Percentiles rank a stretch among this genome's conserved stretches.
phyloP scores from a whole-genome alignment of 1,140 invertebrate genomes.

The Procambarus clarkii region DNA sequence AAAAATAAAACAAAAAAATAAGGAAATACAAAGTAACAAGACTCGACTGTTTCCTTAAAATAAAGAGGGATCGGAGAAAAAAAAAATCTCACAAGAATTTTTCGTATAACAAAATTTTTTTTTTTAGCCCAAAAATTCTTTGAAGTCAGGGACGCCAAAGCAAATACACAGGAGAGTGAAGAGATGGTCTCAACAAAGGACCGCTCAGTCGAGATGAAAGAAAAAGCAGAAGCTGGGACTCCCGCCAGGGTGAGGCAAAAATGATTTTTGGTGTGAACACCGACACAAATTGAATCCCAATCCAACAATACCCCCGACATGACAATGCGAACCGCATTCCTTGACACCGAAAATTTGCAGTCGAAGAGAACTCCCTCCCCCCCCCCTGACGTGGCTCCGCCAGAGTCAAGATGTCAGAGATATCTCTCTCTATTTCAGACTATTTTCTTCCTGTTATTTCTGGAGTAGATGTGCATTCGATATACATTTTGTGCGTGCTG shows the following conservation, averaged over 20 bases:
- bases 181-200: constrained; percentile 1
- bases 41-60: too few relatives aligned
- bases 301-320: constrained; percentile 41
- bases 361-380: too few relatives aligned
- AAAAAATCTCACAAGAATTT: neutral
- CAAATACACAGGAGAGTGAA: neutral
- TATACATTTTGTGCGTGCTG: too few relatives aligned
- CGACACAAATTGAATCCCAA: constrained; percentile 38
- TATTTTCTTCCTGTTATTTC: too few relatives aligned
- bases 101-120: neutral
- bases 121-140: neutral
- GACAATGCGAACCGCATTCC: constrained; percentile 24
- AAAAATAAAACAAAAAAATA: neutral
- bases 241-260: constrained; percentile 15
- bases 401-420: too few relatives aligned
- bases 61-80: neutral
- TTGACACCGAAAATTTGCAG: constrained; percentile 9
- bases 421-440: too few relatives aligned
- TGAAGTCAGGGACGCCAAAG: neutral
- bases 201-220: constrained; percentile 13
- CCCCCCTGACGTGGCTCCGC: too few relatives aligned
- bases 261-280: constrained; percentile 43
- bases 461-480: too few relatives aligned
- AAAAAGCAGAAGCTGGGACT: constrained; percentile 29
- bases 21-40: too few relatives aligned